Conservation (phyloP, 2,113 vertebrate species). For the Prionailurus viverrinus region DNA sequence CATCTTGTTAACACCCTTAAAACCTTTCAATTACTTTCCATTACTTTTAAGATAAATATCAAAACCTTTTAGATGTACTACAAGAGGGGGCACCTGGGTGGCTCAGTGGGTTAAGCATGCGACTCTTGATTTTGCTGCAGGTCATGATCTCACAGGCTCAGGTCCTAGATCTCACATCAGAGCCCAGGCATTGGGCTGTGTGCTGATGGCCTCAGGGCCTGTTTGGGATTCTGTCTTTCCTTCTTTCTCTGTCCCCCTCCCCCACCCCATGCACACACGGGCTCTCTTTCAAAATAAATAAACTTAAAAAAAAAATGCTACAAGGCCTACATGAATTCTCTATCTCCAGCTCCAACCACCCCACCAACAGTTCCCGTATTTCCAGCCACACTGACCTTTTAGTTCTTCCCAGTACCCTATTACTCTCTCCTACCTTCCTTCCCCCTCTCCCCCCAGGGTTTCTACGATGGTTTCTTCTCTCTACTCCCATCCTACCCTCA, state of each 20-base stretch:
- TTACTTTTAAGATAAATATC: not conserved
- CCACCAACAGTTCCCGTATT: not conserved
- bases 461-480: not conserved
- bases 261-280: no score
- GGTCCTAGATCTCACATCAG: no score
- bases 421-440: no score
- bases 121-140: no score
- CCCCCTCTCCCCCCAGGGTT: not conserved
- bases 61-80: not conserved
- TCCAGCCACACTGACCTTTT: not conserved
- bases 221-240: no score
- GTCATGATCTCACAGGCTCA: no score
- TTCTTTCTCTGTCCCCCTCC: no score
- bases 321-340: not conserved
- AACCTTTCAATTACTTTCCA: not conserved
- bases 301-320: not conserved
- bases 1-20: not conserved
- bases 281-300: no score
- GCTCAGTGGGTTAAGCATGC: no score
- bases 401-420: not conserved
- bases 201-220: no score
- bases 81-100: not conserved
- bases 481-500: not conserved
- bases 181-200: no score
- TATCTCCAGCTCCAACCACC: not conserved